phyloP scores from a whole-genome alignment of 2,113 vertebrate genomes.

The Romanogobio albipinnatus region DNA sequence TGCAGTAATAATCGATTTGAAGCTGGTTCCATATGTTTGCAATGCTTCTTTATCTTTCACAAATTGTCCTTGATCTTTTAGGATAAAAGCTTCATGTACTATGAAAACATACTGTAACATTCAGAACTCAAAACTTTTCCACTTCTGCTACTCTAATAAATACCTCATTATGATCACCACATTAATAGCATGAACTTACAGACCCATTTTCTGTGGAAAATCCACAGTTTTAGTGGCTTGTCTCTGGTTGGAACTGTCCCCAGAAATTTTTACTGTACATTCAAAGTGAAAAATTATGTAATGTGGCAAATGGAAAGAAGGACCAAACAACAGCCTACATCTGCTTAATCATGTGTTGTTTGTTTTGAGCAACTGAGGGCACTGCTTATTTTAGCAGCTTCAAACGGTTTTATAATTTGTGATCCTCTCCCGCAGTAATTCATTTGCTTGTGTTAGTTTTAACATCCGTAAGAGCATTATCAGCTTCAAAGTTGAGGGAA shows the following conservation, averaged over 20 bases:
- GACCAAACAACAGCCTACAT: not conserved
- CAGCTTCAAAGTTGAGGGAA: no score
- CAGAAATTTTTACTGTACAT: not conserved
- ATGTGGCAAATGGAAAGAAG: not conserved
- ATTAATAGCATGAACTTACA: no score
- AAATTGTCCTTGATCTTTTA: not conserved
- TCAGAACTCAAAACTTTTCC: not conserved
- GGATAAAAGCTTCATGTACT: not conserved
- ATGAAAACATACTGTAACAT: not conserved
- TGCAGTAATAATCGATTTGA: not conserved
- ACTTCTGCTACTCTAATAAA: not conserved
- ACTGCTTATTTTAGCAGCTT: not conserved
- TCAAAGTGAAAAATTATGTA: not conserved
- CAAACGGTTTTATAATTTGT: not conserved
- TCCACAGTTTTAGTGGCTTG: not conserved
- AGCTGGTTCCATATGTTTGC: not conserved
- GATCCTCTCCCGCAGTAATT: not conserved
- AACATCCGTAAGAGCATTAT: not conserved
- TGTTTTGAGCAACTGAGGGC: not conserved
- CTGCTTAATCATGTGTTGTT: not conserved
- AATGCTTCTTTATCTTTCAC: not conserved
- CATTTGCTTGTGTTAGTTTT: not conserved
- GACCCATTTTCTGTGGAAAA: not conserved
- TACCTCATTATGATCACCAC: not conserved
- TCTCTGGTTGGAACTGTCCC: not conserved